Evolutionary conservation across 2,888 invertebrate genomes (phyloP).

Genomic region (Stegophylla sp.): DNA sequence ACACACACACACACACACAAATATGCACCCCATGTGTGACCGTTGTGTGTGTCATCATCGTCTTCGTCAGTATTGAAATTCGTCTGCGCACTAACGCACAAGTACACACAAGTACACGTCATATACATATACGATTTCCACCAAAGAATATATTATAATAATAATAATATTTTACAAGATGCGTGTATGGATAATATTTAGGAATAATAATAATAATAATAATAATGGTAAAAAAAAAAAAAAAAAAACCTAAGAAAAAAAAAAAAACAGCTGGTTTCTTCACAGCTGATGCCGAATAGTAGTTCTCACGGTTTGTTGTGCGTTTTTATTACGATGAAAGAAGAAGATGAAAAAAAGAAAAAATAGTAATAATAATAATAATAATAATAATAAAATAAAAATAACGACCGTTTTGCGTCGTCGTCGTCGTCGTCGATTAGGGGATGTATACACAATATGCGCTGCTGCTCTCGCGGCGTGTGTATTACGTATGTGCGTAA

Average conservation of each 20-base stretch:
- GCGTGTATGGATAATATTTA: neutral
- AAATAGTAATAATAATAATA: too few species aligned
- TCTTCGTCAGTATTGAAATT: slow-evolving; percentile 35
- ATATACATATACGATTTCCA: neutral
- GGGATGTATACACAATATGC: too few species aligned
- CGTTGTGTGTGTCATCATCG: too few species aligned
- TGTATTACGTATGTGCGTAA: too few species aligned
- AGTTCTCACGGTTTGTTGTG: slow-evolving; percentile 47
- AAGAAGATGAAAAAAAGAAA: neutral
- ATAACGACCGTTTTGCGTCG: slow-evolving; percentile 4
- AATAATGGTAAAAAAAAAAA: too few species aligned
- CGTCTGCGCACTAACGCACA: neutral
- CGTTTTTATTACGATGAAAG: slow-evolving; percentile 4
- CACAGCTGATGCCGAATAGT: too few species aligned
- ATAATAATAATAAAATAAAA: too few species aligned
- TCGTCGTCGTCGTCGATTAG: too few species aligned
- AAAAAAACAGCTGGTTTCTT: slow-evolving; percentile 39
- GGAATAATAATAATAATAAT: too few species aligned
- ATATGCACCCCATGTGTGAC: neutral
- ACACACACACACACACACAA: neutral
- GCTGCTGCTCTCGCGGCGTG: too few species aligned
- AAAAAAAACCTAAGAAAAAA: too few species aligned
- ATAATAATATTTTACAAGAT: slow-evolving; percentile 18
- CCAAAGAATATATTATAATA: slow-evolving; percentile 20
- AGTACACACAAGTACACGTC: neutral